Conservation (phyloP, 2,888 invertebrate species). For the Elmis aenea region DNA sequence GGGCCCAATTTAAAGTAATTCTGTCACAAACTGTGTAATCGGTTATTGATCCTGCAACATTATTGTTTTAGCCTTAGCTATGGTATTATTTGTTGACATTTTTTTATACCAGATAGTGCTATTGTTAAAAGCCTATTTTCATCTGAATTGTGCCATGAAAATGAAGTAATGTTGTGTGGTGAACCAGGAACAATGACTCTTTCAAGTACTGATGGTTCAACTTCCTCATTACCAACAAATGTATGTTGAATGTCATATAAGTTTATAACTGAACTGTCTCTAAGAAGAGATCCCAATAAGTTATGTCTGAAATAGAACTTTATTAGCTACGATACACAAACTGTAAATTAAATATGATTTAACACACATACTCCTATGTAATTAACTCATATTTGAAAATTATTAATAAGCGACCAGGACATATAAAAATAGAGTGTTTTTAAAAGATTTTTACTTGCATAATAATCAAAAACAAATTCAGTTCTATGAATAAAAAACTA, state of each 20-base stretch:
- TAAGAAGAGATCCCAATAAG: slow-evolving; percentile 73
- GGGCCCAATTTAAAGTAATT: slow-evolving; percentile 77
- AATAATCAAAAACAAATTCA: too few species aligned
- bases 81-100: slow-evolving; percentile 1
- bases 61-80: not conserved
- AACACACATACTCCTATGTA: too few species aligned
- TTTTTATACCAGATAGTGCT: slow-evolving; percentile 48
- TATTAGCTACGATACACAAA: too few species aligned
- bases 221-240: slow-evolving; percentile 61
- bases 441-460: too few species aligned
- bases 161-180: slow-evolving; percentile 59
- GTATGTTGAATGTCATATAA: slow-evolving; percentile 82
- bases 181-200: slow-evolving; percentile 55
- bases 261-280: slow-evolving; percentile 70
- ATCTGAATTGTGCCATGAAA: slow-evolving; percentile 83
- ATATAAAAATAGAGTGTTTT: too few species aligned
- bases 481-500: too few species aligned
- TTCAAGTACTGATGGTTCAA: slow-evolving; percentile 72
- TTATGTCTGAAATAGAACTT: slow-evolving; percentile 55
- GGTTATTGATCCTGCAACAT: slow-evolving; percentile 53
- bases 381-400: too few species aligned
- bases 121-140: slow-evolving; percentile 72
- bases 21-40: slow-evolving; percentile 78
- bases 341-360: too few species aligned
- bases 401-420: too few species aligned